Evolutionary conservation across 1,140 invertebrate genomes (phyloP), one percentile per base, ranked within the genome.

Genomic region (Babylonia areolata): DNA sequence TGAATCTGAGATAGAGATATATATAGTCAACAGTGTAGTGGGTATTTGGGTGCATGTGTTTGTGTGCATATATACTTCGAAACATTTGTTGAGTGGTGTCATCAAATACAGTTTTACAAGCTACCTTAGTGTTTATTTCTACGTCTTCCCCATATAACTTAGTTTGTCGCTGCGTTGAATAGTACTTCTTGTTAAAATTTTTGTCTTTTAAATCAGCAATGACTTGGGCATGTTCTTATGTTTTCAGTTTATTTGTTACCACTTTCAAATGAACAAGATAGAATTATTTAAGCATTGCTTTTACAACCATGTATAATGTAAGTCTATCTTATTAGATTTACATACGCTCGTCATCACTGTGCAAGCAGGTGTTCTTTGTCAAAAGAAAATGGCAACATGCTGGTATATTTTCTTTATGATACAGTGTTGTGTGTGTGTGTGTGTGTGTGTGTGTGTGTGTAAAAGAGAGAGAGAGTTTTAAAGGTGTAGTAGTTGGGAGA

Each of bases 381-480:
- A 64, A 12, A 51, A 17, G n/a, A n/a, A 51, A 9, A 12, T 64
- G 58, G 58, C 28, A 64, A 20, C 23, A 64, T 64, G 58, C 58
- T 64, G 58, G 58, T 64, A 20, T 23, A 64, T 23, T 64, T 23
- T 64, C 58, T 28, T 64, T 64, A n/a, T 64, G 28, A 64, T 73
- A 28, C 35, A 20, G 12, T 3, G 6, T 0, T 73, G 33, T 37
- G 33, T 73, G 33, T 73, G 71, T 73, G 71, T 73, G n/a, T 33
- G 71, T 37, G 71, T 37, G 33, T 73, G 71, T 73, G 71, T 33
- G n/a, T 73, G 31, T 73, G n/a, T 73, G 71, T 73, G 71, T 35
- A 31, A 17, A 73, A 3, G 31, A 5, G 69, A 1, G n/a, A 33
- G 33, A 2, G 12, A 23, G 12, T 64, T 64, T 28, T 12, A 28